Evolutionary conservation across 2,797 vertebrate genomes (phyloP).

Genomic region (Gymnoscopelus microlampas): DNA sequence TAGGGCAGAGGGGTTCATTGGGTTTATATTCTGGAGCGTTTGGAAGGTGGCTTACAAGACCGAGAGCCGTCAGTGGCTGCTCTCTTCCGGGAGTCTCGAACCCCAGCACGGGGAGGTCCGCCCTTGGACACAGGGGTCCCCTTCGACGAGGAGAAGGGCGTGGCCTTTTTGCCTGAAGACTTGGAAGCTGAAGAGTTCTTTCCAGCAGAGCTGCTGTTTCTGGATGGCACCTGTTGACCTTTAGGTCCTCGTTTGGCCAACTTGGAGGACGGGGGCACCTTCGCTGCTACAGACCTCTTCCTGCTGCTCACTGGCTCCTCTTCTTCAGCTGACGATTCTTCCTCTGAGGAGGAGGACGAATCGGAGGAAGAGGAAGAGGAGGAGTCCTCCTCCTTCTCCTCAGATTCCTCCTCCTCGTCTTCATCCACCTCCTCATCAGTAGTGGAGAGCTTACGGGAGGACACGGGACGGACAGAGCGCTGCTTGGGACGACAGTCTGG

Average conservation of each 20-base stretch:
- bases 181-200: conserved; percentile 72
- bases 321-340: conserved; percentile 18
- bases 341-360: conserved; percentile 12
- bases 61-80: conserved; percentile 61
- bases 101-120: conserved; percentile 79
- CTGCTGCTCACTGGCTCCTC: no score
- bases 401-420: conserved; percentile 70
- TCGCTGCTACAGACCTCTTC: no score
- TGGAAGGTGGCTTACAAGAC: conserved; percentile 76
- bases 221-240: conserved; percentile 74
- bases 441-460: conserved; percentile 89
- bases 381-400: no score
- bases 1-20: not conserved
- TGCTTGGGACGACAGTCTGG: conserved; percentile 95
- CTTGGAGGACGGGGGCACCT: not conserved
- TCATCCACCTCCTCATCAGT: conserved; percentile 84
- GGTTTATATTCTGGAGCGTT: conserved; percentile 88
- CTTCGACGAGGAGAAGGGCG: conserved; percentile 61
- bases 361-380: no score
- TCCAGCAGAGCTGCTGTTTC: conserved; percentile 60
- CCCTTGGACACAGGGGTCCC: conserved; percentile 67
- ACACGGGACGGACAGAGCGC: conserved; percentile 84
- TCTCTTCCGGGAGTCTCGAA: conserved; percentile 81
- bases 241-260: conserved; percentile 20
- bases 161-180: conserved; percentile 83